Conservation (phyloP, 2,113 vertebrate species). For the Syngnathoides biaculeatus region DNA sequence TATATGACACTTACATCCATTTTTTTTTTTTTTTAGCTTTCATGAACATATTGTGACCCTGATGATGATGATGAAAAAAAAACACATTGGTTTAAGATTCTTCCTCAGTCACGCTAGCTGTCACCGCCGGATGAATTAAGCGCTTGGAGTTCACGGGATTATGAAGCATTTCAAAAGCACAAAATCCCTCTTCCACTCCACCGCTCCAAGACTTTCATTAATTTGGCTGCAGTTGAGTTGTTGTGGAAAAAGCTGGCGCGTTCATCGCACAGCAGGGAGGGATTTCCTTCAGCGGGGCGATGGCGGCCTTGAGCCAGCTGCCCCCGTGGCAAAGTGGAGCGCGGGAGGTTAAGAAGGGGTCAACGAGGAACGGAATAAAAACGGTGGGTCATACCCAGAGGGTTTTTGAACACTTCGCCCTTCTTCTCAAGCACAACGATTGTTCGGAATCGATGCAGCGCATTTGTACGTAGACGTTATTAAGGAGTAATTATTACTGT, state of each 20-base stretch:
- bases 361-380: constrained; percentile 13
- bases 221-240: not conserved
- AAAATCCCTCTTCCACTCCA: constrained; percentile 21
- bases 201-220: constrained; percentile 27
- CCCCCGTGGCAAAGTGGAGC: constrained; percentile 19
- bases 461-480: not conserved
- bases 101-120: constrained; percentile 24
- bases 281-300: not conserved
- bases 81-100: not conserved
- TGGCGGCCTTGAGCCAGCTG: not conserved
- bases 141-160: constrained; percentile 26
- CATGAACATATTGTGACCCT: not conserved
- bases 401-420: not conserved
- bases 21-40: not conserved
- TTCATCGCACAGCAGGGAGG: not conserved
- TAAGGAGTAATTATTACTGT: not conserved
- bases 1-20: not conserved
- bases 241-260: not conserved
- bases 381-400: not conserved
- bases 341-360: constrained; percentile 18
- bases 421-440: constrained; percentile 9
- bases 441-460: not conserved
- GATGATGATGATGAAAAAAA: constrained; percentile 1
- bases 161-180: constrained; percentile 40
- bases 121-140: constrained; percentile 43